Percentiles rank a stretch among this genome's conserved stretches.
phyloP scores from a whole-genome alignment of 2,888 invertebrate species.

The Mystacides longicornis region DNA sequence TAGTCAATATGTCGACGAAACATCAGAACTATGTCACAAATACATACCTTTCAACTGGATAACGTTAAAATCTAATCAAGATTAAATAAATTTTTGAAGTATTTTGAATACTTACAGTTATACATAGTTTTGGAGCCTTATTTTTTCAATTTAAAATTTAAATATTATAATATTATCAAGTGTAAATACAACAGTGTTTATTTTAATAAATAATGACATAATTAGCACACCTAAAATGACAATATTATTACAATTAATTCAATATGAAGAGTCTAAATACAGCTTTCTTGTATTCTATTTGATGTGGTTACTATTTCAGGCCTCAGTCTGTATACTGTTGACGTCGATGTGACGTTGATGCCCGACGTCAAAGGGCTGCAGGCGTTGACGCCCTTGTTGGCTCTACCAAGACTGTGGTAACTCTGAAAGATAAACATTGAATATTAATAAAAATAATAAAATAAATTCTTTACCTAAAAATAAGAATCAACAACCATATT shows the following conservation, averaged over 20 bases:
- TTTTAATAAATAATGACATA: not conserved
- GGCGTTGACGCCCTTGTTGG: conserved; percentile 59
- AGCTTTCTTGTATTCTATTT: conserved; percentile 83
- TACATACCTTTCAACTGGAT: too few relatives aligned
- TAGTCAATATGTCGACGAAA: too few relatives aligned
- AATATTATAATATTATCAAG: too few relatives aligned
- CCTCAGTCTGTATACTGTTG: conserved; percentile 71
- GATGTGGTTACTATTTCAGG: conserved; percentile 83
- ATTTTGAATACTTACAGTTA: too few relatives aligned
- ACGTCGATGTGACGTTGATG: conserved; percentile 61
- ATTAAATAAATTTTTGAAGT: too few relatives aligned
- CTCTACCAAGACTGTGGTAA: conserved; percentile 68
- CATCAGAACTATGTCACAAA: too few relatives aligned
- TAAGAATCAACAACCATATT: too few relatives aligned
- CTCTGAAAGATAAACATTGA: conserved; percentile 49
- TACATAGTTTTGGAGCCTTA: too few relatives aligned
- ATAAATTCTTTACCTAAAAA: too few relatives aligned
- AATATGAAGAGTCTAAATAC: conserved; percentile 55
- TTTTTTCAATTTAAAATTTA: too few relatives aligned
- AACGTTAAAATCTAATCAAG: too few relatives aligned
- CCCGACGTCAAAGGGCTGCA: conserved; percentile 45
- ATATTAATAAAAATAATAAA: too few relatives aligned
- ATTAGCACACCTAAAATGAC: not conserved
- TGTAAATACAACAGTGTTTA: not conserved
- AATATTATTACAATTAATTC: not conserved